Evolutionary conservation across 2,797 vertebrate species (phyloP), one percentile per base, ranked within the genome.

Genomic region (Macropodus opercularis): DNA sequence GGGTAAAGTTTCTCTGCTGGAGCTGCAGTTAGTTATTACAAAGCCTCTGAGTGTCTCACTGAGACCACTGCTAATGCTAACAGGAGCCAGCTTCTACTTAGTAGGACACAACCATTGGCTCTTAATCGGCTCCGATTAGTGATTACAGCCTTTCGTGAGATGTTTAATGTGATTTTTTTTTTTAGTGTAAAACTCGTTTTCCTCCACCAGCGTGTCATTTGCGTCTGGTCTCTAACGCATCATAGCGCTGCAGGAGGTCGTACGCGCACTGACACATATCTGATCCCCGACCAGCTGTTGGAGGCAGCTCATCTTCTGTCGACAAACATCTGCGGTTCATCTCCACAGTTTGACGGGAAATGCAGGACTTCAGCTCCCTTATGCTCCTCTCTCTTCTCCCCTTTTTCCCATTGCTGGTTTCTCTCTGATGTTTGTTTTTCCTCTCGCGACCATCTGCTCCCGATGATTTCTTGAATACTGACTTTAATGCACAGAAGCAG

Each of bases 291-390:
- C 77, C 91, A 83, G 81, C 93, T 90, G 86, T 90, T 92, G 79
- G 90, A 89, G 81, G 92, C 87, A 89, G 89, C 90, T 89, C 87
- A 61, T 88, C 88, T 88, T 91, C 88, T 80, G 80, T 78, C 92
- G 89, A 77, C 91, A 68, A 93, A 97, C 95, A 96, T 96, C 95
- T 96, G 95, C 69, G 91, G 86, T 84, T 93, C 93, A 94, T 95
- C 94, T 93, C 90, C 85, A 31, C 85, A 79, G 91, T 94, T 95
- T 93, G 83, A 91, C 74, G 93, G 94, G 93, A 96, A 94, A 94
- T 90, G 89, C 92, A 91, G 92, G 92, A 91, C 92, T 92, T 90
- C 85, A 81, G 92, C 87, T 65, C 87, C 80, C 73, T 76, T 63
- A 21, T 73, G 73, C 70, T 84, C 83, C 72, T 87, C 62, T 88